phyloP scores from a whole-genome alignment of 2,113 vertebrate genomes.

The Pituophis catenifer region DNA sequence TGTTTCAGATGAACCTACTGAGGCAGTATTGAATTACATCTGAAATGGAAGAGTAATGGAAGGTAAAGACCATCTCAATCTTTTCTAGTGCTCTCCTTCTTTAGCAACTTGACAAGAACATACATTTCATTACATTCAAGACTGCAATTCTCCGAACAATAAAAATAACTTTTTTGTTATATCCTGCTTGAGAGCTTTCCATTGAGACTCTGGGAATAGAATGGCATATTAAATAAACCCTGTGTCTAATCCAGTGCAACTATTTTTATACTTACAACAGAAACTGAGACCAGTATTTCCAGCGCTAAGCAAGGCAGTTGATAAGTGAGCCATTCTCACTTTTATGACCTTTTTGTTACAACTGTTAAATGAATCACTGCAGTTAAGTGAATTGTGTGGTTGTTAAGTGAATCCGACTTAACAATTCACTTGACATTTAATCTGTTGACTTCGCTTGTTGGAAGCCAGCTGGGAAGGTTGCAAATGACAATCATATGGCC shows the following conservation, averaged over 20 bases:
- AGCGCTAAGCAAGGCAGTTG: not conserved
- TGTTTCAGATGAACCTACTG: not conserved
- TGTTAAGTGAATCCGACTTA: not conserved
- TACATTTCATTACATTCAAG: not conserved
- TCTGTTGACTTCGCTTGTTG: not conserved
- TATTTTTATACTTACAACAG: not conserved
- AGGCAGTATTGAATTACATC: not conserved
- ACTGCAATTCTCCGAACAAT: not conserved
- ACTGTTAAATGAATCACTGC: not conserved
- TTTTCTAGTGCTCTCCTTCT: not conserved
- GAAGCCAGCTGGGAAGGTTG: not conserved
- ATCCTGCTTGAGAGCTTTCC: not conserved
- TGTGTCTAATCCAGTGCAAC: not conserved
- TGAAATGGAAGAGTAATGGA: not conserved
- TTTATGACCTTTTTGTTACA: not conserved
- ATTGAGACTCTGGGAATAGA: not conserved
- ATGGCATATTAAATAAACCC: not conserved
- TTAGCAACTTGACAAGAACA: not conserved
- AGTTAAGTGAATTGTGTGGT: not conserved
- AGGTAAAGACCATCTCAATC: not conserved
- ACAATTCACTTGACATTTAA: not conserved
- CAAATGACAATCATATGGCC: not conserved
- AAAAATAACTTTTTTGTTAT: not conserved
- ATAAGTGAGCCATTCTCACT: not conserved
- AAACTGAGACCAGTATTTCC: not conserved